These are phyloP conservation scores for Drosophila mimetica DNA, from an alignment of 2,888 invertebrate genomes.

Conservation along the genomic window DNA sequence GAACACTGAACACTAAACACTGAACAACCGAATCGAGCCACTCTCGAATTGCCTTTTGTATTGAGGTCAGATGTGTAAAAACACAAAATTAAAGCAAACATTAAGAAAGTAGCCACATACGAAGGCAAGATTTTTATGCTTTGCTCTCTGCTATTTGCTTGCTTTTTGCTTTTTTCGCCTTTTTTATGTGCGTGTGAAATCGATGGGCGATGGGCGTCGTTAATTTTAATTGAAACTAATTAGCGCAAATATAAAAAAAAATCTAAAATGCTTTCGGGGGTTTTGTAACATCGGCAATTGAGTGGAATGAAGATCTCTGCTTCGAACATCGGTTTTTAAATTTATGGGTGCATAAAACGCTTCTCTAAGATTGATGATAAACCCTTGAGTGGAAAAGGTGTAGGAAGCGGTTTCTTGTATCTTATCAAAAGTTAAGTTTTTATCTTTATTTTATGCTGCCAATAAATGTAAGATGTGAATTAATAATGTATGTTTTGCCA, in stretches of 20 bases:
- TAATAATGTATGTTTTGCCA: neutral
- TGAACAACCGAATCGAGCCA: conserved; percentile 43
- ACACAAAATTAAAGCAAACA: conserved; percentile 64
- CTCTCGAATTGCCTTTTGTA: conserved; percentile 53
- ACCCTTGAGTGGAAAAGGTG: neutral
- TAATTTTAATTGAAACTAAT: conserved; percentile 80
- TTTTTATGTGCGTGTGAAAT: conserved; percentile 71
- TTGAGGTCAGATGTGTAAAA: conserved; percentile 74
- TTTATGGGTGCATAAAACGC: conserved; percentile 23
- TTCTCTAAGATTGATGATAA: conserved; percentile 15
- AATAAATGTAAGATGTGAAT: neutral
- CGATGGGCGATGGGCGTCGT: conserved; percentile 65
- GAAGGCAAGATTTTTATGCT: conserved; percentile 57
- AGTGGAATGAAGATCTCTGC: conserved; percentile 6
- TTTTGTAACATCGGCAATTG: conserved; percentile 28
- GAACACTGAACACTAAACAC: conserved; percentile 35
- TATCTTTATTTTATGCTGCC: neutral
- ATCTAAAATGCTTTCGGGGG: conserved; percentile 19
- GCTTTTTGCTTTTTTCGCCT: conserved; percentile 9
- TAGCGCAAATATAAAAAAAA: conserved; percentile 65
- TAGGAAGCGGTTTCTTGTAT: conserved; percentile 4
- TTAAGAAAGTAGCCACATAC: conserved; percentile 53
- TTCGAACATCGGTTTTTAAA: neutral
- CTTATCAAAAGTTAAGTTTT: conserved; percentile 5
- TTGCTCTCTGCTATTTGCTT: conserved; percentile 13